Conservation (phyloP, 2,797 vertebrate species). For the Schizopygopsis malacanthus region DNA sequence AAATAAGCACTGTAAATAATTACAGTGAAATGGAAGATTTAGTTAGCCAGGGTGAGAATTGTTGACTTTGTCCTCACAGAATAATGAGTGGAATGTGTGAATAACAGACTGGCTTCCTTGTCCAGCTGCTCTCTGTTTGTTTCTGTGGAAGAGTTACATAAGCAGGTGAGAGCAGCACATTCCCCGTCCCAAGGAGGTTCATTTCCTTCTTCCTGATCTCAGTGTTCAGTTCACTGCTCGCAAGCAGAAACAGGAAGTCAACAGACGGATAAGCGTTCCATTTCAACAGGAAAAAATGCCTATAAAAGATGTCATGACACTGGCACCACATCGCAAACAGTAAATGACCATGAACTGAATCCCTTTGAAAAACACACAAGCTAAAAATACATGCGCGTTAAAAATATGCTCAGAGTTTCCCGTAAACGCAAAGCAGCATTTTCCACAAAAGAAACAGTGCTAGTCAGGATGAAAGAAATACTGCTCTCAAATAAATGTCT, state of each 20-base stretch:
- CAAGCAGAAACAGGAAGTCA: conserved; percentile 51
- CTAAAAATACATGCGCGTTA: conserved; percentile 22
- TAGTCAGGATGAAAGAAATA: conserved; percentile 25
- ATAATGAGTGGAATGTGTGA: conserved; percentile 32
- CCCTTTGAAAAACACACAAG: conserved; percentile 35
- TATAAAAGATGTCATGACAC: conserved; percentile 41
- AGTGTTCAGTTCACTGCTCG: conserved; percentile 41
- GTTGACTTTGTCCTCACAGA: conserved; percentile 32
- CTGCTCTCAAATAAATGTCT: conserved; percentile 5
- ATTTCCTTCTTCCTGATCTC: conserved; percentile 59
- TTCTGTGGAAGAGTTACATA: conserved; percentile 57
- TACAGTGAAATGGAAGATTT: conserved; percentile 19
- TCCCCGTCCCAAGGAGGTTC: conserved; percentile 15
- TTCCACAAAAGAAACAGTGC: conserved; percentile 28
- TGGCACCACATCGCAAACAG: conserved; percentile 30
- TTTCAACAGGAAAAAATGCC: conserved; percentile 52
- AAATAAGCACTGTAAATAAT: not conserved
- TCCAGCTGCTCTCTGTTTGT: conserved; percentile 49
- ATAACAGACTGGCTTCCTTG: conserved; percentile 67
- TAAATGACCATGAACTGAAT: conserved; percentile 8
- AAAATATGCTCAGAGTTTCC: conserved; percentile 22
- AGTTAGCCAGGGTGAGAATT: not conserved
- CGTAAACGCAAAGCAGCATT: conserved; percentile 26
- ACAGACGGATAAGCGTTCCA: conserved; percentile 38
- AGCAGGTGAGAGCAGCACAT: conserved; percentile 55